Conservation (phyloP, 1,140 invertebrate species). For the Papilio polyxenes region DNA sequence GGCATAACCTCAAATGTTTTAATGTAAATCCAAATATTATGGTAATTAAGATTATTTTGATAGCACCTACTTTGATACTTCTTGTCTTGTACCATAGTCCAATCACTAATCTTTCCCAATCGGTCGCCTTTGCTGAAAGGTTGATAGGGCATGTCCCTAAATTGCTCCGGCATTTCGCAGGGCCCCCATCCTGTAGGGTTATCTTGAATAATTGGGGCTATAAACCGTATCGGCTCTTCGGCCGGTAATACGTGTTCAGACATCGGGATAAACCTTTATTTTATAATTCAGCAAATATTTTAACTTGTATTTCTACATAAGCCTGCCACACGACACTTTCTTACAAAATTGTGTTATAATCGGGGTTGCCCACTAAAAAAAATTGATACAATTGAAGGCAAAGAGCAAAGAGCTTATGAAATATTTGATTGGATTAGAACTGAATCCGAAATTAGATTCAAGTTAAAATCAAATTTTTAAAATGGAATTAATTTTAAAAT, state of each 20-base stretch:
- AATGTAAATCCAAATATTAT: neutral
- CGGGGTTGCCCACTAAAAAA: no score
- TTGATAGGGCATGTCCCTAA: constrained; percentile 99
- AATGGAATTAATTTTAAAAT: no score
- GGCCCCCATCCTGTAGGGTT: constrained; percentile 98
- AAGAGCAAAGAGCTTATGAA: no score
- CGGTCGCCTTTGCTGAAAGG: constrained; percentile 98
- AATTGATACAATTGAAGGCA: neutral
- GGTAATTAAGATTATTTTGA: neutral
- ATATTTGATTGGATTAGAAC: no score
- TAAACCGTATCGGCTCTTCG: constrained; percentile 81
- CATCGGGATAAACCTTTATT: constrained; percentile 53
- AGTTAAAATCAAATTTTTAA: no score
- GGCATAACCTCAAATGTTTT: constrained; percentile 52
- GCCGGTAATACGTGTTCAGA: constrained; percentile 77
- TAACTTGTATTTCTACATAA: constrained; percentile 36
- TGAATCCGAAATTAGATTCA: no score
- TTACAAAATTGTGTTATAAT: neutral
- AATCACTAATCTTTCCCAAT: constrained; percentile 98
- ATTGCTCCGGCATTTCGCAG: constrained; percentile 95
- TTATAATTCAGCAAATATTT: constrained; percentile 37
- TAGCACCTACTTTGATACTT: constrained; percentile 93
- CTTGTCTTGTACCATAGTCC: constrained; percentile 98
- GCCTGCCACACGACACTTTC: constrained; percentile 73
- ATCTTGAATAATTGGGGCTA: constrained; percentile 90